Evolutionary conservation across 2,888 invertebrate genomes (phyloP).

Genomic region (Archips crataeganus): DNA sequence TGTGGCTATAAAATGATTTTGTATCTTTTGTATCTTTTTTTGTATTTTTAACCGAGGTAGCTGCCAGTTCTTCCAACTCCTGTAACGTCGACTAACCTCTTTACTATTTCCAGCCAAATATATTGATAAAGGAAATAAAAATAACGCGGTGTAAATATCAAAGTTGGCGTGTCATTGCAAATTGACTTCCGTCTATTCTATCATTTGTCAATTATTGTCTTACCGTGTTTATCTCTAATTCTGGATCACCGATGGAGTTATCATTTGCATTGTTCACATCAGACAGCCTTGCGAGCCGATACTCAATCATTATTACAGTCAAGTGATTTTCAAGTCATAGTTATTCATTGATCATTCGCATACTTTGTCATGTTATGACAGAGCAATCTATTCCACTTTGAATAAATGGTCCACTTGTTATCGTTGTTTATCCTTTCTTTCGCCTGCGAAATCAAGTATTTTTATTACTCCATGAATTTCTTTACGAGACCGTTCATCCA

Average conservation of each 20-base stretch:
- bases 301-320: slow-evolving; percentile 12
- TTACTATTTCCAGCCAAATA: too few species aligned
- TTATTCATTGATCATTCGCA: neutral
- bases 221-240: neutral
- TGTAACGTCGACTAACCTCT: too few species aligned
- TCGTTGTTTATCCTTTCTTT: too few species aligned
- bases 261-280: slow-evolving; percentile 2
- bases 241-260: slow-evolving; percentile 11
- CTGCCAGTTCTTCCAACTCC: too few species aligned
- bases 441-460: too few species aligned
- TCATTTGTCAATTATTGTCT: slow-evolving; percentile 16
- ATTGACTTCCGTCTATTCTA: slow-evolving; percentile 5
- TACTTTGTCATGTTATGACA: neutral
- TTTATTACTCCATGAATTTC: too few species aligned
- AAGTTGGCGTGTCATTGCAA: neutral
- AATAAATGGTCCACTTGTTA: neutral
- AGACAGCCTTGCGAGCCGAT: slow-evolving; percentile 6
- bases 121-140: too few species aligned
- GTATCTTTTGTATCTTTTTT: too few species aligned
- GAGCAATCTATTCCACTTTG: neutral
- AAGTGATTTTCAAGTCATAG: slow-evolving; percentile 5
- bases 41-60: too few species aligned
- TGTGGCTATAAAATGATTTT: too few species aligned
- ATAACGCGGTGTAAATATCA: too few species aligned
- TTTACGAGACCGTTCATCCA: too few species aligned